Conservation (phyloP, 2,797 vertebrate species). For the Bradypodion ventrale region DNA sequence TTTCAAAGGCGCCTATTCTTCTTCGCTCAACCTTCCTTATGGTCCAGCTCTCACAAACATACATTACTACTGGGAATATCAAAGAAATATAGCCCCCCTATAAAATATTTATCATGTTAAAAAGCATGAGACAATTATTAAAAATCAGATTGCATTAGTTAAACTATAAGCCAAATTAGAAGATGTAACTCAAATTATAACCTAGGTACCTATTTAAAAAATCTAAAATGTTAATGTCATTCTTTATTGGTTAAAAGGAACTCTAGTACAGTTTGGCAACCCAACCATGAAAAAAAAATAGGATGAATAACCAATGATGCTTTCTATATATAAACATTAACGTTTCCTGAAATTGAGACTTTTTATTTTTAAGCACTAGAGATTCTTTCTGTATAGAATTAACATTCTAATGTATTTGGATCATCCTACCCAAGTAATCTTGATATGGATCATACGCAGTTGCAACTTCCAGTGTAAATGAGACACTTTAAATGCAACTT, state of each 20-base stretch:
- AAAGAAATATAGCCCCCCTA: no score
- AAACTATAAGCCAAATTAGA: not conserved
- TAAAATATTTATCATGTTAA: not conserved
- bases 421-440: constrained; percentile 47
- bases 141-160: not conserved
- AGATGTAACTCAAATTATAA: not conserved
- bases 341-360: not conserved
- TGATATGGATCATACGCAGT: constrained; percentile 49
- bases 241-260: constrained; percentile 1
- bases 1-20: no score
- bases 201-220: not conserved
- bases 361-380: constrained; percentile 12
- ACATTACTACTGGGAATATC: no score
- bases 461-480: constrained; percentile 38
- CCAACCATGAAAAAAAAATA: not conserved
- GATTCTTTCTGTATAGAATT: constrained; percentile 53
- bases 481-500: constrained; percentile 39
- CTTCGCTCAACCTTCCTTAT: no score
- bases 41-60: no score
- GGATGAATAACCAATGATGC: not conserved
- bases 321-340: not conserved
- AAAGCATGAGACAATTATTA: not conserved
- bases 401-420: constrained; percentile 48
- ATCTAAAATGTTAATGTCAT: not conserved
- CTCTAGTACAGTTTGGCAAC: not conserved